Evolutionary conservation across 2,113 vertebrate species (phyloP), one percentile per base, ranked within the genome.

Genomic region (Ranitomeya imitator): DNA sequence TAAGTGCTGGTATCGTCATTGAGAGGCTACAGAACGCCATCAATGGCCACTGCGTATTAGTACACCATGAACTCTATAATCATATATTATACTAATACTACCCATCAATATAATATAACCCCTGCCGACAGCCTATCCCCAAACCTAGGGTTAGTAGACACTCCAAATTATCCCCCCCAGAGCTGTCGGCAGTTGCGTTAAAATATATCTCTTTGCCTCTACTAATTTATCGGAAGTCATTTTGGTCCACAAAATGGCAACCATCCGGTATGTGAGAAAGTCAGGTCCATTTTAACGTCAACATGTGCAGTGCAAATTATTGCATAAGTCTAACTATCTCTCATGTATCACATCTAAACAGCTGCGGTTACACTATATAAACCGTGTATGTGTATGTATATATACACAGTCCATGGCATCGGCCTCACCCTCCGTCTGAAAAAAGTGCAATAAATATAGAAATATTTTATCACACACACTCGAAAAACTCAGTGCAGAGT

Each of bases 401-500:
- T 88, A 88, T 83, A 88, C 71, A 84, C 87, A 65, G 71, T 84
- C 45, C 87, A 77, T 77, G 74, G 63, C 87, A 76, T 77, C 26
- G 31, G 59, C 67, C 51, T 77, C 19, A 61, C 80, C 69, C 69
- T 65, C 87, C 52, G 0, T 84, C 59, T 60, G 37, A 76, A 65
- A 83, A 88, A 83, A 83, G 86, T 88, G 79, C 79, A 88, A 83
- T 88, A 83, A 88, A 88, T 84, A 88, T 88, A 88, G 82, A 76
- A 77, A 83, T 88, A 88, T 88, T 83, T 88, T 88, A 88, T 88
- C 86, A 88, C 81, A 88, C 86, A n/a, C 79, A 65, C 79, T 83
- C 79, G 12, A 19, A 51, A 73, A 73, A 71, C 77, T 87, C 19
- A 73, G 65, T 87, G 79, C 86, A 87, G 86, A 87, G 79, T 87